These are phyloP conservation scores for Nipponia nippon DNA, from an alignment of 2,113 vertebrate species.

Conservation along the genomic window DNA sequence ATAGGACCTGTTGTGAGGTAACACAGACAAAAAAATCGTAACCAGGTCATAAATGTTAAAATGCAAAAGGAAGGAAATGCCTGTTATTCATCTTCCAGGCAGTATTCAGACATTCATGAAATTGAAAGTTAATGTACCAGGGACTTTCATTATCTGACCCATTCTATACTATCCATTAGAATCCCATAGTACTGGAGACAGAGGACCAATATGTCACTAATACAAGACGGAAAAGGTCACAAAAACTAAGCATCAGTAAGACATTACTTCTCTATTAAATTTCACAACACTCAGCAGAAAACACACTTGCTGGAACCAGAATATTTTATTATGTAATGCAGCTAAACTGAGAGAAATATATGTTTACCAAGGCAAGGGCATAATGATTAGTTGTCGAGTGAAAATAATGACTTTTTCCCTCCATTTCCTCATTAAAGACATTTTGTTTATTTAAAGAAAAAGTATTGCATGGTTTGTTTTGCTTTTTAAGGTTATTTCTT, in stretches of 20 bases:
- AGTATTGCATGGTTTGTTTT: neutral
- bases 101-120: constrained; percentile 83
- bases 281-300: constrained; percentile 74
- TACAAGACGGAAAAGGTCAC: constrained; percentile 78
- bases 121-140: constrained; percentile 85
- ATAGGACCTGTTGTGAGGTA: constrained; percentile 54
- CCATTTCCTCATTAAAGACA: constrained; percentile 22
- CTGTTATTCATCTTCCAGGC: constrained; percentile 77
- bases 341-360: constrained; percentile 40
- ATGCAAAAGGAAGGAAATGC: constrained; percentile 75
- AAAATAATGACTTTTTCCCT: constrained; percentile 29
- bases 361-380: constrained; percentile 35
- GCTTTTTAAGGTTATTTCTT: neutral
- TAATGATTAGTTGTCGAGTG: constrained; percentile 42
- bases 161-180: constrained; percentile 78
- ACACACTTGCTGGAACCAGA: constrained; percentile 47
- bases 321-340: constrained; percentile 57
- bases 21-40: constrained; percentile 36
- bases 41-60: constrained; percentile 76
- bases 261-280: constrained; percentile 75
- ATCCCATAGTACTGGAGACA: constrained; percentile 72
- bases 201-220: constrained; percentile 80
- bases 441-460: constrained; percentile 6
- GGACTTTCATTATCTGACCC: constrained; percentile 85
- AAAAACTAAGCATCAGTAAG: constrained; percentile 79